Evolutionary conservation across 2,113 vertebrate species (phyloP).

Genomic region (Colinus virginianus): DNA sequence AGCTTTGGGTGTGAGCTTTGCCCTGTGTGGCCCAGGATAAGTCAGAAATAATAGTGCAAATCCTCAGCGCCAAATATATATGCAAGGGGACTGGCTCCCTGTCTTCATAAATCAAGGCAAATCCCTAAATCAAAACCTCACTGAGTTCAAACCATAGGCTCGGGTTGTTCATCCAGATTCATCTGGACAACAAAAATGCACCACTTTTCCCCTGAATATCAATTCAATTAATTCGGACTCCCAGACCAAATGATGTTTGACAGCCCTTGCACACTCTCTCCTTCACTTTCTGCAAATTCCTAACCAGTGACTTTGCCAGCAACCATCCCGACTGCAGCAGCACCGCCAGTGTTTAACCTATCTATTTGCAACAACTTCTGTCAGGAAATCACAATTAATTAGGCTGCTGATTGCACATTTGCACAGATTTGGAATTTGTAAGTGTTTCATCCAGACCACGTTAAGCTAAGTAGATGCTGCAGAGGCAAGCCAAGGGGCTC

Average conservation of each 20-base stretch:
- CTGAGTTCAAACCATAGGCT: background rate
- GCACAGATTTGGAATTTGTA: background rate
- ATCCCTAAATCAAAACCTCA: background rate
- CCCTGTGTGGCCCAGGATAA: background rate
- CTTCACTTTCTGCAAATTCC: conserved; percentile 2
- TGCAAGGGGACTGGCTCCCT: fast-evolving
- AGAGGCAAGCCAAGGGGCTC: conserved; percentile 31
- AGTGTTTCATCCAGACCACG: background rate
- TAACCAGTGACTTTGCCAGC: background rate
- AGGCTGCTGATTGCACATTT: fast-evolving
- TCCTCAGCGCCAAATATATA: background rate
- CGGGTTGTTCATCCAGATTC: background rate
- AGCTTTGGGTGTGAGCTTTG: background rate
- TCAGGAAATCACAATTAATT: conserved; percentile 39
- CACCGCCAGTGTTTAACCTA: background rate
- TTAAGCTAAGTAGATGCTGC: conserved; percentile 9
- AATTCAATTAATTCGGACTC: background rate
- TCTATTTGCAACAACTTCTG: conserved; percentile 28
- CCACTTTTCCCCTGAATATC: background rate
- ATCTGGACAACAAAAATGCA: background rate
- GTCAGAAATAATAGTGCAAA: background rate
- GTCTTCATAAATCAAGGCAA: background rate
- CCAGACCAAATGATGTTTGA: background rate
- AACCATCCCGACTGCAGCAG: background rate
- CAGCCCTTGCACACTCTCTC: background rate